Percentiles rank a stretch among this genome's conserved stretches.
Conservation (phyloP, 2,113 vertebrate species). For the Pantherophis guttatus region DNA sequence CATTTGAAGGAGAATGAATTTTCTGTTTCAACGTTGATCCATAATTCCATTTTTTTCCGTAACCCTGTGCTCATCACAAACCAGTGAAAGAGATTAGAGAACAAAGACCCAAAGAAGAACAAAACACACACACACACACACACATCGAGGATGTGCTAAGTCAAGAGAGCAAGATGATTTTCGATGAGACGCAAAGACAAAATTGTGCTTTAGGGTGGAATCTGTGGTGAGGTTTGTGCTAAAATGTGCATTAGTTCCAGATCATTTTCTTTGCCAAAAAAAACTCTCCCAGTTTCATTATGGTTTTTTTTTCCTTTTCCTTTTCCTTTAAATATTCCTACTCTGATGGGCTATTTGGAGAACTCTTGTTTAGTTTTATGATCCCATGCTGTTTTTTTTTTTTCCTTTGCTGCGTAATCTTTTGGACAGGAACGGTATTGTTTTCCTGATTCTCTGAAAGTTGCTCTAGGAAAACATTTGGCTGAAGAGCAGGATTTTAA, state of each 20-base stretch:
- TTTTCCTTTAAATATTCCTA: neutral
- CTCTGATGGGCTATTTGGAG: neutral
- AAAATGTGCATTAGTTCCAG: neutral
- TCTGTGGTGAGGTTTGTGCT: neutral
- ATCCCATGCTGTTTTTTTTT: neutral
- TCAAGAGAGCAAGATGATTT: neutral
- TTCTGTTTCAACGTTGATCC: neutral
- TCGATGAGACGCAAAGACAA: neutral
- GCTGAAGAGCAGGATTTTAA: neutral
- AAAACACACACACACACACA: neutral
- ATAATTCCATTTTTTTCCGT: neutral
- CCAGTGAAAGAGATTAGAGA: neutral
- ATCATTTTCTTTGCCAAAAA: neutral
- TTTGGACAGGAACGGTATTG: neutral
- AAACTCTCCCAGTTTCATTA: neutral
- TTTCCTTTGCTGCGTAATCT: neutral
- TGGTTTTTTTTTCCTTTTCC: neutral
- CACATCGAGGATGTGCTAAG: neutral
- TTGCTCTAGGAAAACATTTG: neutral
- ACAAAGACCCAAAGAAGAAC: neutral
- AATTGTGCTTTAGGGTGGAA: neutral
- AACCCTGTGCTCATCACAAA: neutral
- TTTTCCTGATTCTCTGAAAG: neutral
- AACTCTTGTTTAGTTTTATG: neutral
- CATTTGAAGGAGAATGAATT: neutral